Evolutionary conservation across 2,113 vertebrate species (phyloP).

Genomic region (Nothocercus julius): DNA sequence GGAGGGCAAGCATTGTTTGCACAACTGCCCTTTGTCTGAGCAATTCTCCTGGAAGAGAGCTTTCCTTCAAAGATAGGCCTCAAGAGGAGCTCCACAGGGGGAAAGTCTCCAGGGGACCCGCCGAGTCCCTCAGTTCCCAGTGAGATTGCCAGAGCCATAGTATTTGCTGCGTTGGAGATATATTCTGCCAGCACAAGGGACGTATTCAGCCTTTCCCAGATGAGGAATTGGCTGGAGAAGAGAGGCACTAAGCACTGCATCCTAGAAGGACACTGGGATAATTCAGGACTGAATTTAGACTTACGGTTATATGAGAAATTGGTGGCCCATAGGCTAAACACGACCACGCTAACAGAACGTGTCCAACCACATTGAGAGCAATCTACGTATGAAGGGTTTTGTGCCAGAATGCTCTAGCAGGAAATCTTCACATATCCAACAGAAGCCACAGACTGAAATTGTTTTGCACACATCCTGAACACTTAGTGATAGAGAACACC

Average conservation of each 20-base stretch:
- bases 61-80: background rate
- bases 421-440: background rate
- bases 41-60: background rate
- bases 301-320: background rate
- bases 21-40: background rate
- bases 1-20: background rate
- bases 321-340: background rate
- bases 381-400: accelerated
- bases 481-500: background rate
- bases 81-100: background rate
- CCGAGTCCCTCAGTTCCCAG: accelerated
- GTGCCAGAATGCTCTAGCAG: background rate
- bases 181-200: background rate
- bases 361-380: background rate
- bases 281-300: background rate
- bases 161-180: background rate
- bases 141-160: background rate
- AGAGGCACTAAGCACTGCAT: background rate
- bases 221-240: background rate
- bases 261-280: background rate
- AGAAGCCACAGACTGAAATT: background rate
- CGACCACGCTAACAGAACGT: background rate
- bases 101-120: background rate
- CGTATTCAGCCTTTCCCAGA: background rate
- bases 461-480: background rate